Percentiles rank a stretch among this genome's conserved stretches.
phyloP scores from a whole-genome alignment of 2,797 vertebrate species.

The Aeoliscus strigatus region DNA sequence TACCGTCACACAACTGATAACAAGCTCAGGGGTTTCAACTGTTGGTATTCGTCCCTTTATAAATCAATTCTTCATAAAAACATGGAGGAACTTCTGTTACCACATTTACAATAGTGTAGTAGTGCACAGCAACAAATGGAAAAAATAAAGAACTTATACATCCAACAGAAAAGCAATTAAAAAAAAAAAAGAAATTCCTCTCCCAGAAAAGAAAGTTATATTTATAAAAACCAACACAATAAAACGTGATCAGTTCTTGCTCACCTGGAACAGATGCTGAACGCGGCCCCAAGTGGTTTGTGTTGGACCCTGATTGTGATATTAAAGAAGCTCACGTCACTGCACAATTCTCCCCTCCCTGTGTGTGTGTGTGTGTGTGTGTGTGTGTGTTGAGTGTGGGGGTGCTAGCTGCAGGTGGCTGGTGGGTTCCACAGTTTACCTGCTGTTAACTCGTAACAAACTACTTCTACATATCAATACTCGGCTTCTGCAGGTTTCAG shows the following conservation, averaged over 20 bases:
- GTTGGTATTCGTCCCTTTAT: constrained; percentile 51
- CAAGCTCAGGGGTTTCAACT: constrained; percentile 40
- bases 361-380: too few relatives aligned
- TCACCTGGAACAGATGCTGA: constrained; percentile 54
- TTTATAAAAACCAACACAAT: constrained; percentile 61
- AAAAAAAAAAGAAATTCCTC: constrained; percentile 44
- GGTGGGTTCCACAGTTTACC: constrained; percentile 16
- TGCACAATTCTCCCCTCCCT: constrained; percentile 12
- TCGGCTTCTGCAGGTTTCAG: constrained; percentile 14
- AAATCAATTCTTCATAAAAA: constrained; percentile 57
- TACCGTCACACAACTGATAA: constrained; percentile 55
- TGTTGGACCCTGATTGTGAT: constrained; percentile 58
- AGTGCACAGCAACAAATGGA: constrained; percentile 62
- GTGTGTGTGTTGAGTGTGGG: too few relatives aligned
- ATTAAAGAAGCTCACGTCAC: constrained; percentile 17
- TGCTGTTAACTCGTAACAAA: constrained; percentile 10
- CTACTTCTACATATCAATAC: not conserved
- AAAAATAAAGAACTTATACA: constrained; percentile 41
- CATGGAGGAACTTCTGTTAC: constrained; percentile 54
- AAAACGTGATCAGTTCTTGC: constrained; percentile 54
- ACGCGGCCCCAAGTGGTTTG: constrained; percentile 59
- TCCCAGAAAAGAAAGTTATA: constrained; percentile 55
- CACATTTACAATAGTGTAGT: constrained; percentile 58
- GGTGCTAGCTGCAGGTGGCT: constrained; percentile 6
- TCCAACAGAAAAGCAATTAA: constrained; percentile 45